Conservation (phyloP, 1,140 invertebrate genomes). For the Schlechtendalia chinensis region DNA sequence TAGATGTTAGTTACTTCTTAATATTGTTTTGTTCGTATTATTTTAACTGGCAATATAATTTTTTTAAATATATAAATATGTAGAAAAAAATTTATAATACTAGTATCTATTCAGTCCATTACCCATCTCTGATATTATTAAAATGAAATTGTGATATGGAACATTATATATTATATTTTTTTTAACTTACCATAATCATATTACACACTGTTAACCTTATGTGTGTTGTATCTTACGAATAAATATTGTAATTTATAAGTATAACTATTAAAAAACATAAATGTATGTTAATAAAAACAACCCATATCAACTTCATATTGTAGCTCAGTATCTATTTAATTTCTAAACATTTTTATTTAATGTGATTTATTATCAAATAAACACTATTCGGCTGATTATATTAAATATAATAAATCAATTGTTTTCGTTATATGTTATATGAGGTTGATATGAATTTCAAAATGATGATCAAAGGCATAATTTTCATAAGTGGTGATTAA, state of each 20-base stretch:
- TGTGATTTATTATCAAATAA: neutral
- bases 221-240: slow-evolving; percentile 40
- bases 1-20: too few relatives aligned
- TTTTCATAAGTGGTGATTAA: slow-evolving; percentile 16
- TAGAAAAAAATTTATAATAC: too few relatives aligned
- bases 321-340: slow-evolving; percentile 7
- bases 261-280: neutral
- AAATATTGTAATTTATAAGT: neutral
- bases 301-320: slow-evolving; percentile 4
- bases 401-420: slow-evolving; percentile 3
- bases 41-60: too few relatives aligned
- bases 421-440: neutral
- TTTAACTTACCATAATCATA: slow-evolving; percentile 45
- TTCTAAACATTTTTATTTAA: neutral
- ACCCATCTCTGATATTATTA: slow-evolving; percentile 18
- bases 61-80: too few relatives aligned
- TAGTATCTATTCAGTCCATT: too few relatives aligned
- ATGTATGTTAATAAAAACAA: too few relatives aligned
- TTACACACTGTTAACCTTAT: neutral
- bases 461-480: slow-evolving; percentile 15
- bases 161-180: slow-evolving; percentile 38
- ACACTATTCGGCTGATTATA: slow-evolving; percentile 24
- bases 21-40: too few relatives aligned
- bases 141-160: slow-evolving; percentile 43
- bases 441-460: slow-evolving; percentile 37